These are phyloP conservation scores for Galaxea fascicularis DNA, from an alignment of 92 coral and sea anemone genomes.

Conservation along the genomic window DNA sequence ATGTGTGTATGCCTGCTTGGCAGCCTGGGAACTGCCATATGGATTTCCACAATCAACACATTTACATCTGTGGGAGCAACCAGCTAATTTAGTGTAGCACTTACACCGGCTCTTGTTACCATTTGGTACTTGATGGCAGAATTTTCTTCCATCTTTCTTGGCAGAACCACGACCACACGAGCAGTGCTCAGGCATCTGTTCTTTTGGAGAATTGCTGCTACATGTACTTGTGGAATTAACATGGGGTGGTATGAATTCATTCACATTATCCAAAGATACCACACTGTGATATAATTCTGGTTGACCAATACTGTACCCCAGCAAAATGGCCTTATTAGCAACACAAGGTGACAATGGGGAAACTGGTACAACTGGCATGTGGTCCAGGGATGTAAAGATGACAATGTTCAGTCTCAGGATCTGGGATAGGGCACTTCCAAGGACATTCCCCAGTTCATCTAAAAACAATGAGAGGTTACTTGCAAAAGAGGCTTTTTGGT, in stretches of 20 bases:
- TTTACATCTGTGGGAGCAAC: conserved; percentile 60
- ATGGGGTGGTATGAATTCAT: conserved; percentile 17
- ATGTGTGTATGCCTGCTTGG: conserved; percentile 60
- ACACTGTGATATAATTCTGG: conserved; percentile 56
- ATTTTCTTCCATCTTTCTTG: conserved; percentile 67
- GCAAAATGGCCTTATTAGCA: conserved; percentile 34
- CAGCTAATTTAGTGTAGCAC: conserved; percentile 38
- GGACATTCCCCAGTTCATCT: conserved; percentile 63
- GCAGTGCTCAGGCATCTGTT: conserved; percentile 31
- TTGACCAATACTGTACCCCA: conserved; percentile 53
- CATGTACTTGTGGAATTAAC: conserved; percentile 17
- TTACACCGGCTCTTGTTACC: conserved; percentile 69
- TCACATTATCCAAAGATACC: conserved; percentile 32
- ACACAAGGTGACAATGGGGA: conserved; percentile 43
- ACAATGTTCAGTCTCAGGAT: conserved; percentile 40
- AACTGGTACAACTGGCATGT: conserved; percentile 68
- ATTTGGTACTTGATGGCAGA: conserved; percentile 50
- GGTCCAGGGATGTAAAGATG: conserved; percentile 60
- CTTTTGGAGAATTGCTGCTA: conserved; percentile 11
- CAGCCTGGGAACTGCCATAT: conserved; percentile 55
- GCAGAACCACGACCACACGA: conserved; percentile 67
- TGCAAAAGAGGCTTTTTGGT: neutral
- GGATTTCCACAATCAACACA: conserved; percentile 65
- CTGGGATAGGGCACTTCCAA: conserved; percentile 51
- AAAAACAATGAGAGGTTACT: conserved; percentile 1